phyloP scores from a whole-genome alignment of 2,113 vertebrate genomes.

The Morone saxatilis region DNA sequence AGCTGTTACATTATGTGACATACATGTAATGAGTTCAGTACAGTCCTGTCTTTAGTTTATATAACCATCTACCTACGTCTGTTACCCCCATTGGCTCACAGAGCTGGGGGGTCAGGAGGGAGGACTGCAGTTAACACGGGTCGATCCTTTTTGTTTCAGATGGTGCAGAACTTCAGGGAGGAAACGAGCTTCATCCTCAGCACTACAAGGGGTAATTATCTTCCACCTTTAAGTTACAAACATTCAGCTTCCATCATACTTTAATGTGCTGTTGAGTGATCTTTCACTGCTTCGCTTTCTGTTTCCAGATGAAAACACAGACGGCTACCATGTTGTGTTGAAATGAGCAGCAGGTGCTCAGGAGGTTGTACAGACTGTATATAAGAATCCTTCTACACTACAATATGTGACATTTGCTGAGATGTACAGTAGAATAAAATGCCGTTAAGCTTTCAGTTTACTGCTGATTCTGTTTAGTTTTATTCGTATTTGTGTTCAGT shows the following conservation, averaged over 20 bases:
- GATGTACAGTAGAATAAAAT: background rate
- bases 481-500: constrained; percentile 18
- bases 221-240: background rate
- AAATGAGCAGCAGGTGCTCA: constrained; percentile 81
- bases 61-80: too few relatives aligned
- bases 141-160: constrained; percentile 78
- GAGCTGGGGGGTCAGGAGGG: too few relatives aligned
- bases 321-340: constrained; percentile 91
- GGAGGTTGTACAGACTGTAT: constrained; percentile 59
- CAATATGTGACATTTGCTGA: background rate
- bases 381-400: constrained; percentile 27
- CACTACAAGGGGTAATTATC: constrained; percentile 88
- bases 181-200: constrained; percentile 93
- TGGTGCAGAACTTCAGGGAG: constrained; percentile 95
- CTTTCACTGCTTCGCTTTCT: constrained; percentile 9
- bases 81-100: too few relatives aligned
- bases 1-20: too few relatives aligned
- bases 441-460: constrained; percentile 4
- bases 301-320: constrained; percentile 89
- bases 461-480: constrained; percentile 4
- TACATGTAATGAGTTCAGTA: too few relatives aligned
- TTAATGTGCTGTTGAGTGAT: background rate
- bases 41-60: too few relatives aligned
- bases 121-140: too few relatives aligned
- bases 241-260: background rate